Conservation (phyloP, 2,797 vertebrate genomes). For the Erethizon dorsatum region DNA sequence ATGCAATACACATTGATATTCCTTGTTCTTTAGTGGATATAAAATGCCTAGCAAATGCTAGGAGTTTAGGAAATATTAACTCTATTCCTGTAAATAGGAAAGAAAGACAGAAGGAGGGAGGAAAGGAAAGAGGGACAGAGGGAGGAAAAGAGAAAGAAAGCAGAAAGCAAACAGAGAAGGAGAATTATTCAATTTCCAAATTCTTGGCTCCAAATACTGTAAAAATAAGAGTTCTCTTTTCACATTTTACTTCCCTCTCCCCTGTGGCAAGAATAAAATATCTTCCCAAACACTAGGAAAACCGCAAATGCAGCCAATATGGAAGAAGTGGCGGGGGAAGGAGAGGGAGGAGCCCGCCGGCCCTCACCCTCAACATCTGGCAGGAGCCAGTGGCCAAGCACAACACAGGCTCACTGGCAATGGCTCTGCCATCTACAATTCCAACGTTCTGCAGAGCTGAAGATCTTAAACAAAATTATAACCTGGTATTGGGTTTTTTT, state of each 20-base stretch:
- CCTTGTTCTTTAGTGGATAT: background rate
- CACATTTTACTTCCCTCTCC: conserved; percentile 75
- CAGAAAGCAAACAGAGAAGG: background rate
- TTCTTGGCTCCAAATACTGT: conserved; percentile 34
- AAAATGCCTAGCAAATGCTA: background rate
- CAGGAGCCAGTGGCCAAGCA: conserved; percentile 56
- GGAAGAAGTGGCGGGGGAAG: conserved; percentile 56
- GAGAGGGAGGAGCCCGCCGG: conserved; percentile 29
- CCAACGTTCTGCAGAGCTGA: conserved; percentile 2
- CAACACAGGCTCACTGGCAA: conserved; percentile 16
- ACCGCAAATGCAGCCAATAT: conserved; percentile 53
- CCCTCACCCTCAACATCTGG: conserved; percentile 75
- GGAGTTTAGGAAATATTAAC: conserved; percentile 9
- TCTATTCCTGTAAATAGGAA: conserved; percentile 36
- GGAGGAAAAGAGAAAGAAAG: rapidly evolving
- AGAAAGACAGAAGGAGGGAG: background rate
- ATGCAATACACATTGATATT: background rate
- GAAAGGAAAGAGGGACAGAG: rapidly evolving
- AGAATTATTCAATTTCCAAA: conserved; percentile 33
- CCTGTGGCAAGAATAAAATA: conserved; percentile 76
- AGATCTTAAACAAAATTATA: conserved; percentile 39
- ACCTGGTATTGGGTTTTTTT: background rate
- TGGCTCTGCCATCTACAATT: conserved; percentile 3
- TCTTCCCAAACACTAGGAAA: conserved; percentile 70
- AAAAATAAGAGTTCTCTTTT: conserved; percentile 66